These are phyloP conservation scores for Pardosa pseudoannulata DNA, from an alignment of 2,888 invertebrate genomes.

Conservation along the genomic window DNA sequence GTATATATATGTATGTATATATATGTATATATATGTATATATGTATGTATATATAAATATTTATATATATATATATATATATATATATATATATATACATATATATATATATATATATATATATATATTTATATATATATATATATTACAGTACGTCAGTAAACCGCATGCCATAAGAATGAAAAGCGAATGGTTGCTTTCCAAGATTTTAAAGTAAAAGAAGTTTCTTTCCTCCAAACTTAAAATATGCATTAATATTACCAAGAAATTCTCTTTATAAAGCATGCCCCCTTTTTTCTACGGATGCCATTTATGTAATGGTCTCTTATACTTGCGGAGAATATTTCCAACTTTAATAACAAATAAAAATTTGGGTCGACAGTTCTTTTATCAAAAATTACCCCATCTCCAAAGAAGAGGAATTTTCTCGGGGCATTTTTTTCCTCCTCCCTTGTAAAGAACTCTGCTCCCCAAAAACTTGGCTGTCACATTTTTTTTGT, in stretches of 20 bases:
- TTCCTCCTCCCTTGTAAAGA: not conserved
- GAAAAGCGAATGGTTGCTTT: too few relatives aligned
- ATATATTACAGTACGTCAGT: too few relatives aligned
- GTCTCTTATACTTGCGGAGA: not conserved
- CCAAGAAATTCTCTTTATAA: not conserved
- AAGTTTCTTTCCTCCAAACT: not conserved
- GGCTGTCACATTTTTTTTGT: not conserved
- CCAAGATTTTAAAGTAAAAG: too few relatives aligned
- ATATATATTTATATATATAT: too few relatives aligned
- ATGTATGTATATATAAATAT: too few relatives aligned
- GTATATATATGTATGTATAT: too few relatives aligned
- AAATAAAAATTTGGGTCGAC: constrained; percentile 2
- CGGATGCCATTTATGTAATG: not conserved
- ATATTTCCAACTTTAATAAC: not conserved
- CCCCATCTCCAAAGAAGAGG: constrained; percentile 3
- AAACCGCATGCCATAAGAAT: too few relatives aligned
- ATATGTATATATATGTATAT: too few relatives aligned
- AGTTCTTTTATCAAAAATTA: constrained; percentile 26
- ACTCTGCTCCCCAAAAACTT: not conserved
- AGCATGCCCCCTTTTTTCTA: not conserved
- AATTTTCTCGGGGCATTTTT: not conserved
- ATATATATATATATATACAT: too few relatives aligned
- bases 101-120: too few relatives aligned
- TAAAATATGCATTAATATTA: not conserved
- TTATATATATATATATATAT: too few relatives aligned